Percentiles rank a stretch among this genome's conserved stretches.
Evolutionary conservation across 1,140 invertebrate genomes (phyloP).

Genomic region (Pseudachorutes palmiensis): DNA sequence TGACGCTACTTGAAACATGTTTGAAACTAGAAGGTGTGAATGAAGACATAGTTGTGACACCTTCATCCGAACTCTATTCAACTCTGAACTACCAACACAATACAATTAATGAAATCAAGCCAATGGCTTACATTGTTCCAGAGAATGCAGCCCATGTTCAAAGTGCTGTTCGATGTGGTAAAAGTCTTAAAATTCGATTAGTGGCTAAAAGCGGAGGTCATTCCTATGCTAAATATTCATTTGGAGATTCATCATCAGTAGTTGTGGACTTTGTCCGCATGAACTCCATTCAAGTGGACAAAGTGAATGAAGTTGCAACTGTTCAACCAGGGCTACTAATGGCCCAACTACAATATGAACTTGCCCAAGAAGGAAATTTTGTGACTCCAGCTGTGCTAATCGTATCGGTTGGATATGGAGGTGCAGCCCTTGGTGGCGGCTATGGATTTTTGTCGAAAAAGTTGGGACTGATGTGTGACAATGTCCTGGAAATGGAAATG

Average conservation of each 20-base stretch:
- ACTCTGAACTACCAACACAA: neutral
- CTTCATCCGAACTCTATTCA: too few species aligned
- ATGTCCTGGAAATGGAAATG: neutral
- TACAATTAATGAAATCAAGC: neutral
- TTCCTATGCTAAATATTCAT: neutral
- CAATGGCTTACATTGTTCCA: neutral
- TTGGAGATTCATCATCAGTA: neutral
- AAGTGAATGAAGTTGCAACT: neutral
- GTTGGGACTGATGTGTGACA: neutral
- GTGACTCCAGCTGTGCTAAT: neutral
- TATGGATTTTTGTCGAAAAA: neutral
- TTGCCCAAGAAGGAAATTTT: neutral
- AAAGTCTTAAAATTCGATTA: neutral
- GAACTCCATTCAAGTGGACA: neutral
- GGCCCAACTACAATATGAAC: neutral
- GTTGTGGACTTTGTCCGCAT: neutral
- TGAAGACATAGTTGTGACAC: too few species aligned
- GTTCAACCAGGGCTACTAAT: neutral
- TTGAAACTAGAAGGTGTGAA: too few species aligned
- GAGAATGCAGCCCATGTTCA: neutral
- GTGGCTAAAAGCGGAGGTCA: constrained; percentile 10
- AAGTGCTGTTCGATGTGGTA: neutral
- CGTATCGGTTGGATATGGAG: neutral
- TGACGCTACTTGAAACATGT: too few species aligned
- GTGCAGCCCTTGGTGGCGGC: neutral